Evolutionary conservation across 2,888 invertebrate genomes (phyloP).

Genomic region (Andrena marginata): DNA sequence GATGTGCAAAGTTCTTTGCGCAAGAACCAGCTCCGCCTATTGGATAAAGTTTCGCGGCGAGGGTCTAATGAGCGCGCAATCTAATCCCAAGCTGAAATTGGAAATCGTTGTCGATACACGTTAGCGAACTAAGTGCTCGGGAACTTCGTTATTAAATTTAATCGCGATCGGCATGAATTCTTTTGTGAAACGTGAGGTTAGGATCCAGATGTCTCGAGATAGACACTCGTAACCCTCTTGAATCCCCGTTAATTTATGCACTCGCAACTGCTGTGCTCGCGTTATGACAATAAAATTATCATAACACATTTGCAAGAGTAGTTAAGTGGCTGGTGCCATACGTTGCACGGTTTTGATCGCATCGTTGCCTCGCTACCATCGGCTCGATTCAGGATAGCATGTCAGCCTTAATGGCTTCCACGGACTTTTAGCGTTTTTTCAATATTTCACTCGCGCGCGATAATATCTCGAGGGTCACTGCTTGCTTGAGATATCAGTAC

Average conservation of each 20-base stretch:
- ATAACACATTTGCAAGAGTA: conserved; percentile 43
- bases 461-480: conserved; percentile 42
- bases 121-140: conserved; percentile 39
- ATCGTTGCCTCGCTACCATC: conserved; percentile 31
- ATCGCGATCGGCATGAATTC: background rate
- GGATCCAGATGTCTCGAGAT: conserved; percentile 20
- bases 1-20: conserved; percentile 31
- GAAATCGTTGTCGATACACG: conserved; percentile 30
- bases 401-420: background rate
- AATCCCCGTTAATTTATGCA: background rate
- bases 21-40: conserved; percentile 45
- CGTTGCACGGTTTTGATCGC: conserved; percentile 36
- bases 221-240: conserved; percentile 26
- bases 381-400: conserved; percentile 13
- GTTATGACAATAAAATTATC: conserved; percentile 39
- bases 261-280: background rate
- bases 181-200: background rate
- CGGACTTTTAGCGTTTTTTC: conserved; percentile 34
- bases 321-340: conserved; percentile 14
- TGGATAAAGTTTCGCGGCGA: conserved; percentile 45
- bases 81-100: conserved; percentile 54
- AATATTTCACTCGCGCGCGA: conserved; percentile 21
- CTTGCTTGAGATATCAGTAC: conserved; percentile 39
- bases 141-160: conserved; percentile 37
- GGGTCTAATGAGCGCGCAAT: conserved; percentile 35